phyloP scores from a whole-genome alignment of 2,888 invertebrate species.

The Mechanitis messenoides region DNA sequence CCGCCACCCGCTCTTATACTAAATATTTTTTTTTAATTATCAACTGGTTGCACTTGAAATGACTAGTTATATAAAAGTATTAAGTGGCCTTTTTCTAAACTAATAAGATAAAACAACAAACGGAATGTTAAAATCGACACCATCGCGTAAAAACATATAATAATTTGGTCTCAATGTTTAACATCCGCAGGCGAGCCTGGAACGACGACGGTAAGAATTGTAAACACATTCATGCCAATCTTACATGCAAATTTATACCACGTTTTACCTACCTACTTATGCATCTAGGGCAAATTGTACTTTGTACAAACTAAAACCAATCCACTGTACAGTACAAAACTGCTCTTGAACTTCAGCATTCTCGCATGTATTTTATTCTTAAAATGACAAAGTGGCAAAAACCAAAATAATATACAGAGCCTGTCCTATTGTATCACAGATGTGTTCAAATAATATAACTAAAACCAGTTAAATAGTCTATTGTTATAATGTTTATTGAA shows the following conservation, averaged over 20 bases:
- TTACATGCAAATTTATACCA: slow-evolving; percentile 49
- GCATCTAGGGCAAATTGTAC: slow-evolving; percentile 75
- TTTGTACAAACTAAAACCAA: slow-evolving; percentile 74
- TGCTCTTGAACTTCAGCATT: slow-evolving; percentile 47
- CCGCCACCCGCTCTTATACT: slow-evolving; percentile 42
- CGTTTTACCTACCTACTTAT: slow-evolving; percentile 74
- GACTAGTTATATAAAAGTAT: slow-evolving; percentile 75
- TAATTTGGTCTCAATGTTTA: slow-evolving; percentile 74
- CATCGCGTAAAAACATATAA: slow-evolving; percentile 74
- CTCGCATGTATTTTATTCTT: slow-evolving; percentile 40
- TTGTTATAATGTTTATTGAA: slow-evolving; percentile 43
- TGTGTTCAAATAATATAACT: slow-evolving; percentile 61
- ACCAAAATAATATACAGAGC: slow-evolving; percentile 48
- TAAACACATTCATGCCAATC: slow-evolving; percentile 62
- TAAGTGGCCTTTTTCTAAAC: slow-evolving; percentile 69
- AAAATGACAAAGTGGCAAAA: slow-evolving; percentile 64
- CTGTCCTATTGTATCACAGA: slow-evolving; percentile 74
- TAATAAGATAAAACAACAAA: slow-evolving; percentile 50
- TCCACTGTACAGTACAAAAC: slow-evolving; percentile 61
- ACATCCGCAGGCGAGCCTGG: slow-evolving; percentile 64
- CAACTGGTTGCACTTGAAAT: slow-evolving; percentile 75
- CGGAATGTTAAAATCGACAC: slow-evolving; percentile 77
- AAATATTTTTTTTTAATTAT: slow-evolving; percentile 65
- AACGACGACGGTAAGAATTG: slow-evolving; percentile 59
- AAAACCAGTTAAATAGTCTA: slow-evolving; percentile 45